Percentiles rank a stretch among this genome's conserved stretches.
Evolutionary conservation across 2,113 vertebrate genomes (phyloP).

Genomic region (Eretmochelys imbricata): DNA sequence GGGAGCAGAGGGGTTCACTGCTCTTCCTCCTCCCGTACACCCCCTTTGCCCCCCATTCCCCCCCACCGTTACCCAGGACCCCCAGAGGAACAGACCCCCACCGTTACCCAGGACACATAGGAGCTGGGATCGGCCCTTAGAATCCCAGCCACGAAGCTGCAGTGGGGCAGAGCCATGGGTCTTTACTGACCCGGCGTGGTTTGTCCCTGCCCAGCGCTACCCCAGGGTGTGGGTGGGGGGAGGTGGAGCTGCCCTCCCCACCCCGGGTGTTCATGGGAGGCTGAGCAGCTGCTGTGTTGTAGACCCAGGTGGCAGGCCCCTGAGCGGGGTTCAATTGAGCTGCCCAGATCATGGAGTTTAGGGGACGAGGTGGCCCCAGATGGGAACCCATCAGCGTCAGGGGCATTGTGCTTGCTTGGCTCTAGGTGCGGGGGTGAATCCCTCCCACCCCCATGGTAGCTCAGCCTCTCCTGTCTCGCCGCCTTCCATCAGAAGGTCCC

Average conservation of each 20-base stretch:
- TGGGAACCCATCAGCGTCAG: background rate
- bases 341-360: background rate
- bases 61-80: rapidly evolving
- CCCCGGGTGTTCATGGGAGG: no score
- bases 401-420: background rate
- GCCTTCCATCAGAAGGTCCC: background rate
- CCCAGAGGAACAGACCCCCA: no score
- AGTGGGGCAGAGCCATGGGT: no score
- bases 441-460: background rate
- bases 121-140: rapidly evolving
- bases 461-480: background rate
- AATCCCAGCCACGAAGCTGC: no score
- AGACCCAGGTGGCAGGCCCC: no score
- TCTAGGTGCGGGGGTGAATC: background rate
- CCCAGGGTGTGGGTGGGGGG: background rate
- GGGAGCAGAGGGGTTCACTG: background rate
- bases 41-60: background rate
- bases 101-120: rapidly evolving
- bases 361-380: background rate
- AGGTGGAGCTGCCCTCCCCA: background rate
- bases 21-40: background rate
- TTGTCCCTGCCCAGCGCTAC: background rate
- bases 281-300: no score
- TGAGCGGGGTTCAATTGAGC: no score
- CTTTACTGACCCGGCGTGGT: background rate